phyloP scores from a whole-genome alignment of 2,888 invertebrate genomes.

The Metallyticus violacea region DNA sequence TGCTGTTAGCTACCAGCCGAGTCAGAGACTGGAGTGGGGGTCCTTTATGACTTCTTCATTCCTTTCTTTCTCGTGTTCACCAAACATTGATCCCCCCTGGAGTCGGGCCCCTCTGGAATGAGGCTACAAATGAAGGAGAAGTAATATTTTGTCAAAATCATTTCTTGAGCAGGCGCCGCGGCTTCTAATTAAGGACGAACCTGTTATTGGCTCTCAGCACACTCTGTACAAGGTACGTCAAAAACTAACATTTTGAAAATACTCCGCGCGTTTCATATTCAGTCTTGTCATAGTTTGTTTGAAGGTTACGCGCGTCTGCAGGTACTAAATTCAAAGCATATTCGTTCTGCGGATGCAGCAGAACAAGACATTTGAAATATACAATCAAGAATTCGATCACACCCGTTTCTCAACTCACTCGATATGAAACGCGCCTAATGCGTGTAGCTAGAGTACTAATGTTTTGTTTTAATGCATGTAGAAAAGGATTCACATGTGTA shows the following conservation, averaged over 20 bases:
- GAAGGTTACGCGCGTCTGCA: too few relatives aligned
- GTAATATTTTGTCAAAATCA: not conserved
- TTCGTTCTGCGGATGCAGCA: too few relatives aligned
- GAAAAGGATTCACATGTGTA: not conserved
- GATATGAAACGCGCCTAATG: not conserved
- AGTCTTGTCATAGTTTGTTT: too few relatives aligned
- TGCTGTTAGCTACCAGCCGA: too few relatives aligned
- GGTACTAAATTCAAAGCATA: too few relatives aligned
- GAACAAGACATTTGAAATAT: too few relatives aligned
- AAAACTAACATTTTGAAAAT: not conserved
- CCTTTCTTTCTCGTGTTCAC: not conserved
- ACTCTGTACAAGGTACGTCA: slow-evolving; percentile 9
- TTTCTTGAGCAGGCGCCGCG: slow-evolving; percentile 11
- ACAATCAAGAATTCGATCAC: too few relatives aligned
- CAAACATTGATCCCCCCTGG: too few relatives aligned
- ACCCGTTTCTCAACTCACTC: too few relatives aligned
- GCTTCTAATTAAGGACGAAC: slow-evolving; percentile 16
- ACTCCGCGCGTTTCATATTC: not conserved
- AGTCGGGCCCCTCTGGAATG: not conserved
- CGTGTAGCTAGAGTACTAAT: not conserved
- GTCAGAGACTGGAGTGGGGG: not conserved
- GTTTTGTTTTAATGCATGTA: not conserved
- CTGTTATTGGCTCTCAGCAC: not conserved
- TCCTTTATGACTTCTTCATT: not conserved
- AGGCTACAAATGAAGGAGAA: not conserved